These are phyloP conservation scores for Siniperca chuatsi DNA, from an alignment of 2,113 vertebrate genomes.

Conservation along the genomic window DNA sequence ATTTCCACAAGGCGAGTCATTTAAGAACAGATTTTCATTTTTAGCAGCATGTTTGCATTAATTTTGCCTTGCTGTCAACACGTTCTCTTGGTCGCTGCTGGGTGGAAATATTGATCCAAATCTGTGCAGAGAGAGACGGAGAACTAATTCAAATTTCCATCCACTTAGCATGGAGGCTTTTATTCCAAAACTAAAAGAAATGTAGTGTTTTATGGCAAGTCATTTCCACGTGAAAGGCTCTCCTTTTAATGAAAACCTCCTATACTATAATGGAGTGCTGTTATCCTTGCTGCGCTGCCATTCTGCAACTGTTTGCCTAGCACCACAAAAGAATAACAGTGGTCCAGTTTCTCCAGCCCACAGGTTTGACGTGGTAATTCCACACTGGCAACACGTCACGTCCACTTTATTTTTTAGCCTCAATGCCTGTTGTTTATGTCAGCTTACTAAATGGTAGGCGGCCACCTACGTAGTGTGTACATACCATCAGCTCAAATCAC, in stretches of 20 bases:
- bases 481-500: conserved; percentile 41
- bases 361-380: conserved; percentile 29
- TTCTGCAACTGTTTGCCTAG: conserved; percentile 24
- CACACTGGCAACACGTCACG: conserved; percentile 47
- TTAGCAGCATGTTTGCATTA: conserved; percentile 38
- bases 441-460: conserved; percentile 34
- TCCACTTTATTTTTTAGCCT: conserved; percentile 32
- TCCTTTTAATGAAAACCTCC: conserved; percentile 37
- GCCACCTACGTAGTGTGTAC: conserved; percentile 64
- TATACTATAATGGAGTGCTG: conserved; percentile 28
- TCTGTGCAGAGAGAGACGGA: conserved; percentile 5
- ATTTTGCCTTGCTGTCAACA: conserved; percentile 30
- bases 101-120: conserved; percentile 55
- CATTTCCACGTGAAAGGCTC: conserved; percentile 43
- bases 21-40: conserved; percentile 38
- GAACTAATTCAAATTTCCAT: conserved; percentile 51
- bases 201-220: conserved; percentile 39
- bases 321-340: conserved; percentile 55
- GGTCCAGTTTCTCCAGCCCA: conserved; percentile 23
- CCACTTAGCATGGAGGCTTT: conserved; percentile 26
- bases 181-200: conserved; percentile 33
- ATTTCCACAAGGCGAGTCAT: conserved; percentile 33
- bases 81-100: neutral
- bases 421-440: conserved; percentile 5
- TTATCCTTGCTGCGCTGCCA: conserved; percentile 29